Evolutionary conservation across 2,113 vertebrate species (phyloP).

Genomic region (Nibea coibor): DNA sequence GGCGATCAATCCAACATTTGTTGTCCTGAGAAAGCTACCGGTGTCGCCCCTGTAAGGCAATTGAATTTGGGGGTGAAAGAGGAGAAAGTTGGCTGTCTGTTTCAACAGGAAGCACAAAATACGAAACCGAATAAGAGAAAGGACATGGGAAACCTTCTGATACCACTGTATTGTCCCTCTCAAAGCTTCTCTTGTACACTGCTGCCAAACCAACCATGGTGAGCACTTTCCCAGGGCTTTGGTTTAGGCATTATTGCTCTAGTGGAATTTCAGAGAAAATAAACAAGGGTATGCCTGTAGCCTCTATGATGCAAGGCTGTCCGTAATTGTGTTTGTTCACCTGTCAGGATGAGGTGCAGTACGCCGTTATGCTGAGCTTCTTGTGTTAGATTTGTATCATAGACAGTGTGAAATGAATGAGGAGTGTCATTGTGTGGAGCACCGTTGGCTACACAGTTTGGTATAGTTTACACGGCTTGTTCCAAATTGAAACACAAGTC

Average conservation of each 20-base stretch:
- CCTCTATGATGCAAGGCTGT: slow-evolving; percentile 52
- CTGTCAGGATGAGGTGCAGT: slow-evolving; percentile 56
- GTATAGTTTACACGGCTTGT: slow-evolving; percentile 57
- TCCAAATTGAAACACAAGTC: slow-evolving; percentile 72
- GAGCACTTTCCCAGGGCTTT: slow-evolving; percentile 70
- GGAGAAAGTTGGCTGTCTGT: slow-evolving; percentile 70
- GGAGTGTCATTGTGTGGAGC: slow-evolving; percentile 55
- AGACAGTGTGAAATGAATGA: slow-evolving; percentile 57
- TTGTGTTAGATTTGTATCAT: slow-evolving; percentile 57
- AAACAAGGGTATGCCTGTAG: slow-evolving; percentile 64
- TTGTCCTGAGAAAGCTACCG: slow-evolving; percentile 66
- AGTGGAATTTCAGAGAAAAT: slow-evolving; percentile 75
- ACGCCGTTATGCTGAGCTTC: slow-evolving; percentile 29
- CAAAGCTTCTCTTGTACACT: slow-evolving; percentile 78
- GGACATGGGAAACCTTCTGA: slow-evolving; percentile 75
- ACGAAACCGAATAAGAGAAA: slow-evolving; percentile 66
- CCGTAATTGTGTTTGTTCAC: slow-evolving; percentile 74
- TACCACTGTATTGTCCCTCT: slow-evolving; percentile 69
- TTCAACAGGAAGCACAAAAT: slow-evolving; percentile 76
- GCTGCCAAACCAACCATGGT: slow-evolving; percentile 73
- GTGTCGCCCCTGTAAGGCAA: slow-evolving; percentile 58
- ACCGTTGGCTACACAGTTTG: slow-evolving; percentile 66
- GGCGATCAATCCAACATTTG: slow-evolving; percentile 61
- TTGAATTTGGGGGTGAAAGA: slow-evolving; percentile 52
- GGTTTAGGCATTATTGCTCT: slow-evolving; percentile 71